Evolutionary conservation across 2,797 vertebrate genomes (phyloP), one percentile per base, ranked within the genome.

Genomic region (Cuculus canorus): DNA sequence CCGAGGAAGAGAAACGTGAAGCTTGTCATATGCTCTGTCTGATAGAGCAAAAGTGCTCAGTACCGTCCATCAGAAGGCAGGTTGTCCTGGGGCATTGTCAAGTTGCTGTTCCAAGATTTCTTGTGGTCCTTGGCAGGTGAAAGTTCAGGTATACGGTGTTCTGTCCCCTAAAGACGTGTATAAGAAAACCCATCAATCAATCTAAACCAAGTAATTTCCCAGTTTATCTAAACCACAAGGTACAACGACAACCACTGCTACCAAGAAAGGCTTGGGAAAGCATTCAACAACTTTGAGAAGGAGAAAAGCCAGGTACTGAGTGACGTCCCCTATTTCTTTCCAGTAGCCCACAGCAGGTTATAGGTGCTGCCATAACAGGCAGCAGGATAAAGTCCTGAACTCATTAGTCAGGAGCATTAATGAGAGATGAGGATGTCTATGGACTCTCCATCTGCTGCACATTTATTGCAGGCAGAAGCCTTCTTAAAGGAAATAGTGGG

Each of bases 81-180:
- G 15, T 68, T 72, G 3, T 96, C 93, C 94, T 93, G 88, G n/a
- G 64, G 37, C 17, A 22, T 37, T 32, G 8, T 69, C 33, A 90
- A 69, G 32, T 77, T 61, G 4, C 85, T 75, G 5, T 56, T 94
- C 70, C n/a, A n/a, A n/a, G n/a, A n/a, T n/a, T n/a, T n/a, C n/a
- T n/a, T n/a, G n/a, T n/a, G n/a, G n/a, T n/a, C n/a, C n/a, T n/a
- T n/a, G n/a, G n/a, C n/a, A n/a, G n/a, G 88, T n/a, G 94, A 79
- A 59, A 52, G 21, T 37, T 97, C 97, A 10, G 33, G 25, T 43
- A 75, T 53, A 7, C 10, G 60, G 22, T 97, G 96, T 92, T 96
- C 95, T 45, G 28, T 33, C 18, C 94, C 97, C 98, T 98, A 79
- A 9, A 86, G 16, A 86, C 6, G 78, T 5, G 83, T 7, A 90